Evolutionary conservation across 2,797 vertebrate genomes (phyloP).

Genomic region (Dendrocincla tyrannina): DNA sequence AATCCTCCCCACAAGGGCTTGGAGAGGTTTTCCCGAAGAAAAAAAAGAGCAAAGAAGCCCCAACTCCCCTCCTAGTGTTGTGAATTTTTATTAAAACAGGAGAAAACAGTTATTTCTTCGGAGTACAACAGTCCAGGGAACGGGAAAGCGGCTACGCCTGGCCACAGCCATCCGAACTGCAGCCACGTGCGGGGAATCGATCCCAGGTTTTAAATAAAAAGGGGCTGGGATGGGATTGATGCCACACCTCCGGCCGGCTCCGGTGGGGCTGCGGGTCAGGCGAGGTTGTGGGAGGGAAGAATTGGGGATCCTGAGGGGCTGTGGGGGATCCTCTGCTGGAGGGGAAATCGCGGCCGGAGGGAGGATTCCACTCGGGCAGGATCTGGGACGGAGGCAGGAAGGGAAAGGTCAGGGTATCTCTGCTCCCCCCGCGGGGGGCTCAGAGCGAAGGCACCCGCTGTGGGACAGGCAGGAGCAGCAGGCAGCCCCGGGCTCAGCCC

Average conservation of each 20-base stretch:
- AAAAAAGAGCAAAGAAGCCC: neutral
- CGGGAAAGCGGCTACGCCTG: neutral
- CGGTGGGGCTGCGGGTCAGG: neutral
- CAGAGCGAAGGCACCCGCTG: neutral
- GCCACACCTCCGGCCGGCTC: fast-evolving
- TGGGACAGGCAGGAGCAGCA: neutral
- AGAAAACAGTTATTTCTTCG: neutral
- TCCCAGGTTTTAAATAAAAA: neutral
- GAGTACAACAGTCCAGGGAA: conserved; percentile 25
- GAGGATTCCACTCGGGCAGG: neutral
- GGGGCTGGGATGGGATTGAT: neutral
- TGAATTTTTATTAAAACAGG: conserved; percentile 74
- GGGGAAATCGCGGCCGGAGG: neutral
- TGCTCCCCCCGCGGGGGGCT: neutral
- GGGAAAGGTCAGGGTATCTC: neutral
- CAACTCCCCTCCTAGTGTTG: neutral
- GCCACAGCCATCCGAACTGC: neutral
- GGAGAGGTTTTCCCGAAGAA: fast-evolving
- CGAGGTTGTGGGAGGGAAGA: neutral
- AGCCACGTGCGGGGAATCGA: neutral
- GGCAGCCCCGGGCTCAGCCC: neutral
- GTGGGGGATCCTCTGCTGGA: neutral
- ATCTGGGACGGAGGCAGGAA: neutral
- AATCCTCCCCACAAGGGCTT: neutral
- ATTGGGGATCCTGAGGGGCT: neutral